Base-by-base conservation (phyloP, 2,113 vertebrate genomes). In the Cyprinodon tularosa region DNA sequence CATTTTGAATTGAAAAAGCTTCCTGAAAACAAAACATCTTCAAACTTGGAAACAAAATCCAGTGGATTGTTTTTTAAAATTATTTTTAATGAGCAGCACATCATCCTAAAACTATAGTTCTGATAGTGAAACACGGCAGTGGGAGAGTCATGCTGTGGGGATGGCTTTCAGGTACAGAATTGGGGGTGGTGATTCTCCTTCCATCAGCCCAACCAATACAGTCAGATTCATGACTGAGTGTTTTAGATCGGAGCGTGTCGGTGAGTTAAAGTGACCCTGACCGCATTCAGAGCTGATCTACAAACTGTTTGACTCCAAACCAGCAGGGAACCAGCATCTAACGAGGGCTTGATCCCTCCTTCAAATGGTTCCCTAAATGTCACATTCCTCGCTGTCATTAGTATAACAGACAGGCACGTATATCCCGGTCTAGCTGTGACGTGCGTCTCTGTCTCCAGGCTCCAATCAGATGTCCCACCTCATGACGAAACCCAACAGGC, bases 271-370 rank as follows among this genome's bases (percentile, higher is more conserved):
- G 20, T n/a, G 50, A 20, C 15, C 50, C 8, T 20, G 50, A 20
- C 50, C 8, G 20, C 17, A 6, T 20, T 20, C 50, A 53, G 50
- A n/a, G 81, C 72, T 6, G 40, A 72, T 78, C 81, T 47, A 76
- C 66, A 84, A 90, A 83, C 93, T 74, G 68, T 64, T 82, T 88
- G 93, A 81, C 91, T 93, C 90, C 88, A 69, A 44, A 82, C 89
- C 93, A 94, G 93, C 93, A 94, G 92, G 83, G 90, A 92, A 94
- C 92, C 77, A 29, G 29, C 79, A 71, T 81, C 93, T 85, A 88
- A 72, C 10, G 79, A 82, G 80, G 29, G 88, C 89, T 91, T 87
- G 81, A 91, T 88, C 91, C 84, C 81, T 80, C 68, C 89, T 73
- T 29, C 29, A 29, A 29, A 29, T 29, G 29, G 29, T 29, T 29